These are phyloP conservation scores for Drosophila nannoptera DNA, from an alignment of 1,140 invertebrate genomes.

Conservation along the genomic window DNA sequence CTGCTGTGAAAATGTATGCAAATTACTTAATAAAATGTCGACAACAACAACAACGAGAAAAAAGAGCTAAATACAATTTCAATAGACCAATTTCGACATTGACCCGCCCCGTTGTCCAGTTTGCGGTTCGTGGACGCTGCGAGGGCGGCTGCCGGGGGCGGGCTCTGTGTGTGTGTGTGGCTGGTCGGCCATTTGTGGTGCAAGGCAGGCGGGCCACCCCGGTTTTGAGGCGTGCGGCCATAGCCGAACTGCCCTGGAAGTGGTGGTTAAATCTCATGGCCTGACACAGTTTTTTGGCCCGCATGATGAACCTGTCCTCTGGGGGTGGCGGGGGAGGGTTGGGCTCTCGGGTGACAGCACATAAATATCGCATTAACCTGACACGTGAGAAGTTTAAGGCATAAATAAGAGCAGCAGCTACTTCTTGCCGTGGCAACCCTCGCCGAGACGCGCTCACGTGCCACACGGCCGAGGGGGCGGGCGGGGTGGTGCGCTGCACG, in stretches of 20 bases:
- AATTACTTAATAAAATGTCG: slow-evolving; percentile 77
- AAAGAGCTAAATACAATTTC: slow-evolving; percentile 64
- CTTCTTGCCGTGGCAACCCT: slow-evolving; percentile 53
- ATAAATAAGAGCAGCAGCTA: slow-evolving; percentile 54
- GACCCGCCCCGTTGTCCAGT: slow-evolving; percentile 2
- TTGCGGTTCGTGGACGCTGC: not conserved
- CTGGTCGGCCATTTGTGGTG: slow-evolving; percentile 63
- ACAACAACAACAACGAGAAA: slow-evolving; percentile 44
- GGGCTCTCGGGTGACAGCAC: slow-evolving; percentile 19
- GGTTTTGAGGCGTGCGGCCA: slow-evolving; percentile 41
- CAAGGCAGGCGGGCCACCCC: slow-evolving; percentile 39
- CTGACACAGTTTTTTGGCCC: slow-evolving; percentile 46
- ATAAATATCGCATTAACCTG: slow-evolving; percentile 74
- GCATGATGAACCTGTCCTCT: slow-evolving; percentile 57
- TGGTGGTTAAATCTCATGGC: slow-evolving; percentile 47
- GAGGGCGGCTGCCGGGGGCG: slow-evolving; percentile 32
- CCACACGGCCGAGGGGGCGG: slow-evolving; percentile 2
- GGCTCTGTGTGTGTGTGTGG: slow-evolving; percentile 26
- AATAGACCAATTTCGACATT: slow-evolving; percentile 62
- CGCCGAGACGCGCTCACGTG: slow-evolving; percentile 64
- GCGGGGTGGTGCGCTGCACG: no score
- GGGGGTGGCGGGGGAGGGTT: slow-evolving; percentile 2
- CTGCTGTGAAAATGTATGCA: slow-evolving; percentile 62
- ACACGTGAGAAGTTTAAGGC: slow-evolving; percentile 58
- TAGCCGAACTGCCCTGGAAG: slow-evolving; percentile 7